Evolutionary conservation across 2,888 invertebrate species (phyloP), one percentile per base, ranked within the genome.

Genomic region (Acrobasis suavella): DNA sequence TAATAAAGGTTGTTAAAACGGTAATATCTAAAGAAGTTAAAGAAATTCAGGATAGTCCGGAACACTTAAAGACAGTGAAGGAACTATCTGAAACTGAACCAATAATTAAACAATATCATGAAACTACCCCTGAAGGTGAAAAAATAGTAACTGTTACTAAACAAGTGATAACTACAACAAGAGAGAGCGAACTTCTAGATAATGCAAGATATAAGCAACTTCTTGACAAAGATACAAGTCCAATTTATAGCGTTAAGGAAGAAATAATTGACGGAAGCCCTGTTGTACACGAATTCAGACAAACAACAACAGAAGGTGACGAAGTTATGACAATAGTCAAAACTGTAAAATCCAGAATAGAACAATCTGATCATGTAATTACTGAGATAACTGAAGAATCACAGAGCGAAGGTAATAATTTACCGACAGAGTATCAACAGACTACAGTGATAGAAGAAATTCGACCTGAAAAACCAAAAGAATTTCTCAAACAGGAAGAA

Each of bases 161-260:
- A 65, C 66, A 67, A 5, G 58, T 75, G 9, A 22, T 67, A 7
- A 67, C 64, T 17, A 70, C 69, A 62, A 69, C 65, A 60, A 63
- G 73, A 59, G 63, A 62, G 16, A 15, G 50, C 16, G 55, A 67
- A 9, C 9, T n/a, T 22, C 1, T 32, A 15, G 62, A 60, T 37
- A 38, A 64, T 22, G 1, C 37, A 22, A n/a, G 14, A 32, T 59
- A 59, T 9, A 59, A 14, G 2, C 59, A 50, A 38, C 3, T 38
- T 9, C 3, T 38, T 38, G 38, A 50, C 1, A n/a, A 3, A 50
- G 49, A 50, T 52, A 50, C 39, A 60, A 42, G 42, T 9, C 61
- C 59, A 2, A 50, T 50, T 42, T 39, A 10, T 9, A 65, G 50
- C 50, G 22, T 49, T 10, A 50, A 54, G 17, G 46, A 61, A 42